Evolutionary conservation across 2,888 invertebrate genomes (phyloP).

Genomic region (Encarsia formosa): DNA sequence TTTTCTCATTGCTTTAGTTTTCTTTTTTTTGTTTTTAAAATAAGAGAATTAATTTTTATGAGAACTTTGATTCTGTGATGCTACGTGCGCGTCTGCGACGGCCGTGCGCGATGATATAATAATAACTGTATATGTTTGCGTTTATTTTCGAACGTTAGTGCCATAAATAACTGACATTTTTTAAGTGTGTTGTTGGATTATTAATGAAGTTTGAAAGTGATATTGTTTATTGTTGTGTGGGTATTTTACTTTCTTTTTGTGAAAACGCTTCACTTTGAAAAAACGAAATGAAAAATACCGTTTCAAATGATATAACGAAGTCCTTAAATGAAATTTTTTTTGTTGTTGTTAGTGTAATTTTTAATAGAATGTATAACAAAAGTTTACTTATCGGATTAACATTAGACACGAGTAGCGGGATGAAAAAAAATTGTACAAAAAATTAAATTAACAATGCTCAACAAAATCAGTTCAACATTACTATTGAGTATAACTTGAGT

Average conservation of each 20-base stretch:
- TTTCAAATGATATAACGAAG: no score
- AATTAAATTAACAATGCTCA: no score
- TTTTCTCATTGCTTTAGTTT: not conserved
- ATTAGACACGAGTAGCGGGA: not conserved
- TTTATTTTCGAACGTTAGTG: slow-evolving; percentile 22
- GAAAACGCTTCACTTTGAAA: not conserved
- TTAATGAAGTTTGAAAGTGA: slow-evolving; percentile 17
- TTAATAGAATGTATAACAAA: not conserved
- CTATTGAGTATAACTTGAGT: not conserved
- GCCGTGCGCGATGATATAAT: slow-evolving; percentile 6
- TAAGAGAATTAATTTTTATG: no score
- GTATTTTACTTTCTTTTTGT: slow-evolving; percentile 3
- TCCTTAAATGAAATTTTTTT: slow-evolving; percentile 10
- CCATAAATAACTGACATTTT: slow-evolving; percentile 21
- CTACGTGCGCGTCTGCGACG: slow-evolving; percentile 5
- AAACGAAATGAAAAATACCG: not conserved
- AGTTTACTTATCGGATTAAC: not conserved
- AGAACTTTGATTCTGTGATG: slow-evolving; percentile 27
- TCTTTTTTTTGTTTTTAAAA: not conserved
- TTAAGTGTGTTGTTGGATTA: slow-evolving; percentile 17
- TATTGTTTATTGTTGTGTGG: slow-evolving; percentile 21
- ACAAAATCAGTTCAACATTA: not conserved
- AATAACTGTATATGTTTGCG: slow-evolving; percentile 10
- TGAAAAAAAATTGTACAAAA: slow-evolving; percentile 2
- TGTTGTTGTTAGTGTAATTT: slow-evolving; percentile 25